Percentiles rank a stretch among this genome's conserved stretches.
Evolutionary conservation across 2,888 invertebrate genomes (phyloP).

Genomic region (Cheilosia urbana): DNA sequence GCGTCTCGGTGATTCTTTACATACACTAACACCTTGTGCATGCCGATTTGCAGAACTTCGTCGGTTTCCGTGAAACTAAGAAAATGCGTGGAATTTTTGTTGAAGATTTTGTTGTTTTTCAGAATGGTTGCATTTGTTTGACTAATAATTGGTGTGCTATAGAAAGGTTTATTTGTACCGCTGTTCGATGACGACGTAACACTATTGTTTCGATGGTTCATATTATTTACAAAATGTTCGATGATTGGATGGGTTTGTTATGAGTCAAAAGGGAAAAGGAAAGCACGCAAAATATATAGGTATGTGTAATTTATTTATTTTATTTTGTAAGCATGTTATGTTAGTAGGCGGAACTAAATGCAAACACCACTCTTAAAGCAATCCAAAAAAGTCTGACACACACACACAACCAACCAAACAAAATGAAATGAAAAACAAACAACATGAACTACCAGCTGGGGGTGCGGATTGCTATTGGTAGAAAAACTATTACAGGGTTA

Average conservation of each 20-base stretch:
- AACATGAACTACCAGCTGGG: too few species aligned
- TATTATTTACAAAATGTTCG: constrained; percentile 72
- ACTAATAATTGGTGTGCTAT: constrained; percentile 70
- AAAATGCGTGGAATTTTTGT: constrained; percentile 83
- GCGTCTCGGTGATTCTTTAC: constrained; percentile 95
- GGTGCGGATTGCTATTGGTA: too few species aligned
- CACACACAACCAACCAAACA: too few species aligned
- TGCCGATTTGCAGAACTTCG: constrained; percentile 93
- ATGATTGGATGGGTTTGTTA: constrained; percentile 40
- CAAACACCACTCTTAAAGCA: background rate
- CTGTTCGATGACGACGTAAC: constrained; percentile 61
- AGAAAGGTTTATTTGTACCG: constrained; percentile 68
- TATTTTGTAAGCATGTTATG: constrained; percentile 35
- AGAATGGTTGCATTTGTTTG: constrained; percentile 68
- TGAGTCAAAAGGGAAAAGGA: constrained; percentile 13
- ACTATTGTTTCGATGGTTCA: constrained; percentile 62
- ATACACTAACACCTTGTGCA: constrained; percentile 95
- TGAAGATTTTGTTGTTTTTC: constrained; percentile 77
- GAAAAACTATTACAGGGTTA: too few species aligned
- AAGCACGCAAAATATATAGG: constrained; percentile 42
- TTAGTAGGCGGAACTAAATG: constrained; percentile 17
- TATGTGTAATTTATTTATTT: constrained; percentile 47
- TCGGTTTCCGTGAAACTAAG: constrained; percentile 91
- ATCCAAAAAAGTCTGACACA: too few species aligned
- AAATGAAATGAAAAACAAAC: too few species aligned